Base-by-base conservation (phyloP, 2,888 invertebrate species). In the Oxycera nigricornis region DNA sequence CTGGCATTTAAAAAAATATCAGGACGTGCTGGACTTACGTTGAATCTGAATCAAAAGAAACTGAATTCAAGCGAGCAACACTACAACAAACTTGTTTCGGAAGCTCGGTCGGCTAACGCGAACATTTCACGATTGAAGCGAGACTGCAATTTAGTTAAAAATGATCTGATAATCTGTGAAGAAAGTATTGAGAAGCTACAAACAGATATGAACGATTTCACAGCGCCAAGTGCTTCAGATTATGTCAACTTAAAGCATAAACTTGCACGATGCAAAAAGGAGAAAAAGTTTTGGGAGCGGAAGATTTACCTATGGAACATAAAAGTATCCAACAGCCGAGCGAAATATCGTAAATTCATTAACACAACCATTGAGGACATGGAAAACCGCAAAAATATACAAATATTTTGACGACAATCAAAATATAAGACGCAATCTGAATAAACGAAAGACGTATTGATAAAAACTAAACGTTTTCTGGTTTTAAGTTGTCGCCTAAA, bases 1-100 rank as follows among this genome's bases (percentile, higher is more conserved):
- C 78, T 87, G 0, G 87, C 88, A n/a, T 78, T 89, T 62, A 90
- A 89, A 78, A 85, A 82, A 75, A 85, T 87, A 46, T 86, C 87
- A 1, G 89, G 88, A 73, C 83, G 81, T 57, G 88, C 88, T 17
- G 87, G 87, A 35, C 79, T 88, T 41, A 80, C 85, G n/a, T 79
- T 89, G 77, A 86, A 86, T 9, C 86, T 84, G 61, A 86, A 87
- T 76, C 89, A 88, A 73, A 85, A 87, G 75, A 79, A 80, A 17
- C 80, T 86, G 79, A 79, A 81, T 77, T 79, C 85, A 31, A 82
- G 87, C 61, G 83, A 86, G 72, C 76, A 82, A 0, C 82, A 84
- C 52, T 82, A 87, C 57, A 83, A 85, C 1, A 79, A 79, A 22
- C 79, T 88, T 0, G 81, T 82, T 73, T 81, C 81, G n/a, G 83